Evolutionary conservation across 2,113 vertebrate species (phyloP).

Genomic region (Tragulus kanchil): DNA sequence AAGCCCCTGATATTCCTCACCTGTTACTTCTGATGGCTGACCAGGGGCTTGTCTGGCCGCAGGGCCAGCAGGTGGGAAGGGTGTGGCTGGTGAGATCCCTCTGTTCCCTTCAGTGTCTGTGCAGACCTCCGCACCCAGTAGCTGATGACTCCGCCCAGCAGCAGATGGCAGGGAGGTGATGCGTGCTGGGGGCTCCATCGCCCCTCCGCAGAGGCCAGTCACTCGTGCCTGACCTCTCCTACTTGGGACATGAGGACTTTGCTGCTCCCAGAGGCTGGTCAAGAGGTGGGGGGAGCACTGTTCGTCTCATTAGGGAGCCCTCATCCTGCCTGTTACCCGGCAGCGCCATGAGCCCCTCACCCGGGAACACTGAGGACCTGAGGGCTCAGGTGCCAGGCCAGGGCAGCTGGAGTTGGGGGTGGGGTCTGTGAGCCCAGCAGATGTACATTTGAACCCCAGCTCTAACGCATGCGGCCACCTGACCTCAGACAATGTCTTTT

Average conservation of each 20-base stretch:
- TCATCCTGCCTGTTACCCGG: constrained; percentile 13
- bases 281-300: not conserved
- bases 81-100: not conserved
- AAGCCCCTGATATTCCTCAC: not conserved
- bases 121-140: not conserved
- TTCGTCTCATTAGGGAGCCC: not conserved
- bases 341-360: not conserved
- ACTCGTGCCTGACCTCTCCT: not conserved
- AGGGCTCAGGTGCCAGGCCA: not conserved
- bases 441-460: not conserved
- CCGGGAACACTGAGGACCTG: not conserved
- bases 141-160: not conserved
- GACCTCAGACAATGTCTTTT: not conserved
- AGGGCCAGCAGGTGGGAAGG: not conserved
- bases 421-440: not conserved
- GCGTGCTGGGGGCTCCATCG: not conserved
- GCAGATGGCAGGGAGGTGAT: not conserved
- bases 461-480: not conserved
- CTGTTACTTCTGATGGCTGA: not conserved
- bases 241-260: not conserved
- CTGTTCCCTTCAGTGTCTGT: not conserved
- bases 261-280: not conserved
- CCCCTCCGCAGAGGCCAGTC: not conserved
- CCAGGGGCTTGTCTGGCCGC: not conserved
- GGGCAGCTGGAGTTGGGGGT: not conserved